These are phyloP conservation scores for Arion vulgaris DNA, from an alignment of 1,140 invertebrate genomes.

Conservation along the genomic window DNA sequence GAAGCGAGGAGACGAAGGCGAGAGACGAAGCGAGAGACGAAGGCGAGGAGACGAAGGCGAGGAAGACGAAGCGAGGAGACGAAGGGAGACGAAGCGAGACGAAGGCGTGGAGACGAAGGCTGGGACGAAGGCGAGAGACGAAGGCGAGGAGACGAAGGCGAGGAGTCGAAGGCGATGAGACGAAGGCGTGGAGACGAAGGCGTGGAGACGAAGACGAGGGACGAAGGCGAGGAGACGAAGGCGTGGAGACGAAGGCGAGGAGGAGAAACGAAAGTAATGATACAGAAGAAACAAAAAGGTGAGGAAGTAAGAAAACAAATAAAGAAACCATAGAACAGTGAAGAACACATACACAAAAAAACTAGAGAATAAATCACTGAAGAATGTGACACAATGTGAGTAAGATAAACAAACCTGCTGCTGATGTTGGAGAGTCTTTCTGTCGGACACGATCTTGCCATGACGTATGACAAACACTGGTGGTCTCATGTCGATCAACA, in stretches of 20 bases:
- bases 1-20: neutral
- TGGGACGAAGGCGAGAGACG: neutral
- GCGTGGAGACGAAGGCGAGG: no score
- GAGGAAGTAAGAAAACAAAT: no score
- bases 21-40: slow-evolving; percentile 15
- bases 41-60: neutral
- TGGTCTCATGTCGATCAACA: neutral
- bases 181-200: no score
- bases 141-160: neutral
- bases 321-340: no score
- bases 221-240: no score
- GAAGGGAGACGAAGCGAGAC: neutral
- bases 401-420: neutral
- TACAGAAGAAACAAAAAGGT: no score
- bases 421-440: neutral
- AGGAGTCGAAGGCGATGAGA: neutral
- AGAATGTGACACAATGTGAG: no score
- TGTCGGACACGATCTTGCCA: slow-evolving; percentile 15
- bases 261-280: no score
- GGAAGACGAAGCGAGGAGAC: neutral
- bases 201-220: no score
- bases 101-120: neutral
- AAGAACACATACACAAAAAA: no score
- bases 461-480: neutral
- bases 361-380: no score